phyloP scores from a whole-genome alignment of 2,113 vertebrate genomes.

The Climacteris rufus region DNA sequence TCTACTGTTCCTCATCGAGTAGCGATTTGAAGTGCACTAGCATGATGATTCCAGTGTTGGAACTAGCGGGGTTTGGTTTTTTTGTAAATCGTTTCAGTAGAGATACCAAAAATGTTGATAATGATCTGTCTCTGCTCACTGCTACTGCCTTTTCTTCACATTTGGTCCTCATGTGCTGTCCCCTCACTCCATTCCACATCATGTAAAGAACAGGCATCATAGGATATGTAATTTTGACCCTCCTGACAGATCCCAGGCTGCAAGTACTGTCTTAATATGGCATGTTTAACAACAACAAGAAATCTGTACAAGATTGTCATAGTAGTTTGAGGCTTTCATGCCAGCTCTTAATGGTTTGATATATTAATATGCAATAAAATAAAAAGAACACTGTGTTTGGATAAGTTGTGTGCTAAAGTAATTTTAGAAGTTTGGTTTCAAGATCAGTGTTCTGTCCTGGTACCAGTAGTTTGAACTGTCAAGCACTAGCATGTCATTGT shows the following conservation, averaged over 20 bases:
- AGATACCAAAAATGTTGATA: not conserved
- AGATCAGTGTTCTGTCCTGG: rapidly evolving
- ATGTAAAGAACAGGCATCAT: not conserved
- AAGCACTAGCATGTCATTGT: rapidly evolving
- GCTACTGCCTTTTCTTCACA: not conserved
- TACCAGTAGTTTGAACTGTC: rapidly evolving
- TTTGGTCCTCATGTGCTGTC: not conserved
- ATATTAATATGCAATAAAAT: not conserved
- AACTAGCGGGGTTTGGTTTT: not conserved
- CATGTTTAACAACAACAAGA: not conserved
- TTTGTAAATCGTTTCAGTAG: not conserved
- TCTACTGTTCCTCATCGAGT: not conserved
- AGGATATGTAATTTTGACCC: not conserved
- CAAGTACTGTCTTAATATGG: not conserved
- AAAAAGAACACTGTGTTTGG: not conserved
- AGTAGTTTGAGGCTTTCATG: not conserved
- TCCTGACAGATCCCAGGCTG: not conserved
- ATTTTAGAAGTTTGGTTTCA: not conserved
- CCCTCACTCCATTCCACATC: not conserved
- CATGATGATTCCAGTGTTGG: not conserved
- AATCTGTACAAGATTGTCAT: not conserved
- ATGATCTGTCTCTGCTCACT: rapidly evolving
- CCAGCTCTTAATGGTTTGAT: not conserved
- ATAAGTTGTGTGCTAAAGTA: not conserved
- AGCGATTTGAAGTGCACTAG: not conserved